Evolutionary conservation across 2,888 invertebrate species (phyloP).

Genomic region (Hydrotaea diabolus): DNA sequence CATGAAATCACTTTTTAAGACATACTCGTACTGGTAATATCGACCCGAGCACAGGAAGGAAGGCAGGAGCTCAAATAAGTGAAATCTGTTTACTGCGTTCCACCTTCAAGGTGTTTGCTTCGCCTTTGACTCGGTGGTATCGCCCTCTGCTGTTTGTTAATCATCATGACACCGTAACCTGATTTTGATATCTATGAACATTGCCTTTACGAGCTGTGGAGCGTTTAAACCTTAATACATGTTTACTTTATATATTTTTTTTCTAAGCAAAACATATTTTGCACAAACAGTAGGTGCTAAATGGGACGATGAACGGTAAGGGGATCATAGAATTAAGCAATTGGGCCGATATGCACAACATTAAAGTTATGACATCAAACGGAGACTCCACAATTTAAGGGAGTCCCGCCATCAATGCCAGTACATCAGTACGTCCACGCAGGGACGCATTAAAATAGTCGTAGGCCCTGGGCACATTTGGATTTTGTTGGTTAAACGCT

Average conservation of each 20-base stretch:
- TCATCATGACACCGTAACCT: constrained; percentile 15
- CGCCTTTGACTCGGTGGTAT: constrained; percentile 1
- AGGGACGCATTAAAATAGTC: too few relatives aligned
- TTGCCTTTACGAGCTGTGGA: constrained; percentile 11
- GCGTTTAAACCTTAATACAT: background rate
- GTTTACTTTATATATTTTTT: background rate
- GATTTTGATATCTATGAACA: constrained; percentile 1
- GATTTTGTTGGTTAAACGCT: too few relatives aligned
- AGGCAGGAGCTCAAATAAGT: background rate
- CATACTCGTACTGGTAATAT: background rate
- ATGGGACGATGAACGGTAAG: background rate
- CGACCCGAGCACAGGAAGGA: background rate
- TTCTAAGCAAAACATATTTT: background rate
- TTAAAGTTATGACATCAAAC: too few relatives aligned
- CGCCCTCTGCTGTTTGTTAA: constrained; percentile 6
- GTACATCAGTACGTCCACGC: too few relatives aligned
- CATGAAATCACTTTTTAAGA: constrained; percentile 26
- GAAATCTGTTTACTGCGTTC: background rate
- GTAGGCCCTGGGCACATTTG: too few relatives aligned
- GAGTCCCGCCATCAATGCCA: too few relatives aligned
- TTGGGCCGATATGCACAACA: background rate
- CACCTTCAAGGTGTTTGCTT: constrained; percentile 1
- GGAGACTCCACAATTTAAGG: too few relatives aligned
- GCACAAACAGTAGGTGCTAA: background rate
- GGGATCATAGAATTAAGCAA: background rate